Evolutionary conservation across 2,113 vertebrate genomes (phyloP).

Genomic region (Nettapus auritus): DNA sequence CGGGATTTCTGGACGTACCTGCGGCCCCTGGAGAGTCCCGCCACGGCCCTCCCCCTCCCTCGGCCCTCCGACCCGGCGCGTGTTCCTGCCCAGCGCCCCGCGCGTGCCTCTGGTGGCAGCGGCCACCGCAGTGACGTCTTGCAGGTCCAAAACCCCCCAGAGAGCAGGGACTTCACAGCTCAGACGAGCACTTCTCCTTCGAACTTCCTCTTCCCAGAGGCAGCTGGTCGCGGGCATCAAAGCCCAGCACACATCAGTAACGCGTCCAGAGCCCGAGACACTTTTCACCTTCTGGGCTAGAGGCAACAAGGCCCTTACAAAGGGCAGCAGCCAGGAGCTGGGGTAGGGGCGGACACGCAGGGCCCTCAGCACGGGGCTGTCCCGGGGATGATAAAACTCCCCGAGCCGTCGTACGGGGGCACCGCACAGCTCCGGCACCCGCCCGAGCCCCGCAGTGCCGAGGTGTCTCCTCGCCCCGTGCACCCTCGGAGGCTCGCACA

Average conservation of each 20-base stretch:
- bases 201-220: background rate
- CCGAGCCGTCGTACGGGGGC: background rate
- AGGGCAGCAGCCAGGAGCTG: background rate
- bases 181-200: constrained; percentile 2
- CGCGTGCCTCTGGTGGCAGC: background rate
- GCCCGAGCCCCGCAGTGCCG: background rate
- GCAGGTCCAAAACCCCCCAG: background rate
- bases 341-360: background rate
- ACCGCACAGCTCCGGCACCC: background rate
- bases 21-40: background rate
- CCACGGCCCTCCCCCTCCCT: accelerated
- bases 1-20: background rate
- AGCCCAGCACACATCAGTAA: background rate
- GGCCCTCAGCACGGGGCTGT: background rate
- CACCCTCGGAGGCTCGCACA: background rate
- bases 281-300: background rate
- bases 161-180: constrained; percentile 35
- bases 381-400: background rate
- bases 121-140: background rate
- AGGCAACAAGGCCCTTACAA: background rate
- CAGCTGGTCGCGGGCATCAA: background rate
- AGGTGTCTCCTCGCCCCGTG: background rate
- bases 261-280: background rate
- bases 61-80: background rate
- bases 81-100: background rate